These are phyloP conservation scores for Anoplolepis gracilipes DNA, from an alignment of 1,140 invertebrate genomes.

Conservation along the genomic window DNA sequence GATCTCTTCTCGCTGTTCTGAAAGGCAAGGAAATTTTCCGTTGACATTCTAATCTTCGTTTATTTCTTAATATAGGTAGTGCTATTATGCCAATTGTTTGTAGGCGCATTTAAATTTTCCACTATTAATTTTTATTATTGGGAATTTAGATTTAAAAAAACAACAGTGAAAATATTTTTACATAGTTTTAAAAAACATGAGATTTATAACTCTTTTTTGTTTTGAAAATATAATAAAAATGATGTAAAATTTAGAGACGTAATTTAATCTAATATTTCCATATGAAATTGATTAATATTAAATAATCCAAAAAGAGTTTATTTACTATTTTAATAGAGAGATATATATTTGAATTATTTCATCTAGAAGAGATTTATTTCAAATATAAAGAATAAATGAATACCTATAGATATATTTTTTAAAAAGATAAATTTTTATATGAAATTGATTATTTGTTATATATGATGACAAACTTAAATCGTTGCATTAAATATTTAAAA, in stretches of 20 bases:
- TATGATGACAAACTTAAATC: no score
- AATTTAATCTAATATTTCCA: neutral
- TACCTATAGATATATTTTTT: no score
- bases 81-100: neutral
- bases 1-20: constrained; percentile 31
- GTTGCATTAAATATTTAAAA: no score
- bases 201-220: neutral
- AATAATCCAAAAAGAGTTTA: neutral
- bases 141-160: neutral
- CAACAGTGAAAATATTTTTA: neutral
- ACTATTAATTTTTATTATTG: neutral
- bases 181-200: neutral
- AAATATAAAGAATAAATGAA: no score
- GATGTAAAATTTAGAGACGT: neutral
- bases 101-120: neutral
- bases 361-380: no score
- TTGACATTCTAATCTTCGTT: constrained; percentile 10
- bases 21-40: constrained; percentile 24
- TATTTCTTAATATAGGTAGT: constrained; percentile 24
- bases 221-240: neutral
- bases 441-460: no score
- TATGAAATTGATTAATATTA: neutral
- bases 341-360: neutral
- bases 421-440: no score
- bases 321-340: neutral